These are phyloP conservation scores for Rhipidura dahli DNA, from an alignment of 2,113 vertebrate species.

Conservation along the genomic window DNA sequence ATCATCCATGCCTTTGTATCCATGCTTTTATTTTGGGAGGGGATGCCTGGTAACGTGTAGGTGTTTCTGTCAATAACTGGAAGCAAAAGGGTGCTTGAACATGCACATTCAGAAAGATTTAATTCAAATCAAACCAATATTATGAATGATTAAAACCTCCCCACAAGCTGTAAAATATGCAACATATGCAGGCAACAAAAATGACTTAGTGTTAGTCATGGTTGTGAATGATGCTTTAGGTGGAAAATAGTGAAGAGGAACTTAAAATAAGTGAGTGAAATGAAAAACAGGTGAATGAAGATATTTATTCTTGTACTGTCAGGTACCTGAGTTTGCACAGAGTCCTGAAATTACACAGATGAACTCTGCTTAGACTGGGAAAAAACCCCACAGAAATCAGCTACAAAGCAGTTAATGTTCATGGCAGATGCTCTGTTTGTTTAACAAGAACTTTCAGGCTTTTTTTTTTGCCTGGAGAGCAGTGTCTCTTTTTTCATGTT, in stretches of 20 bases:
- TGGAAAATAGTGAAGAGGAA: not conserved
- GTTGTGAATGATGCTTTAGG: conserved; percentile 13
- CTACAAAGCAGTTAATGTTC: not conserved
- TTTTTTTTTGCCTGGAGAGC: not conserved
- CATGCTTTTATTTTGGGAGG: not conserved
- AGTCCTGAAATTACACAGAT: not conserved
- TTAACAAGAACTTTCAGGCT: conserved; percentile 22
- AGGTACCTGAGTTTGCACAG: not conserved
- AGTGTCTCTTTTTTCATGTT: not conserved
- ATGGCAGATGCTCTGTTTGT: conserved; percentile 20
- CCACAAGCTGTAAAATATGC: not conserved
- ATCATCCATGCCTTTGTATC: not conserved
- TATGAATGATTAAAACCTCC: conserved; percentile 38
- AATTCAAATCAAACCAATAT: not conserved
- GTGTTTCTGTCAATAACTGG: not conserved
- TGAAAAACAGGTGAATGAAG: not conserved
- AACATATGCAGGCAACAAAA: conserved; percentile 20
- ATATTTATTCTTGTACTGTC: not conserved
- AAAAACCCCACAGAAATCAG: not conserved
- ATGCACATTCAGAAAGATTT: not conserved
- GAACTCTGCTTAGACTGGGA: not conserved
- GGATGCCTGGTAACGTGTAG: not conserved
- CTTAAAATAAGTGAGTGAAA: not conserved
- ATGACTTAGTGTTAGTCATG: conserved; percentile 26
- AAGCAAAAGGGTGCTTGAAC: not conserved